phyloP scores from a whole-genome alignment of 2,888 invertebrate species.

The Hylaea fasciaria region DNA sequence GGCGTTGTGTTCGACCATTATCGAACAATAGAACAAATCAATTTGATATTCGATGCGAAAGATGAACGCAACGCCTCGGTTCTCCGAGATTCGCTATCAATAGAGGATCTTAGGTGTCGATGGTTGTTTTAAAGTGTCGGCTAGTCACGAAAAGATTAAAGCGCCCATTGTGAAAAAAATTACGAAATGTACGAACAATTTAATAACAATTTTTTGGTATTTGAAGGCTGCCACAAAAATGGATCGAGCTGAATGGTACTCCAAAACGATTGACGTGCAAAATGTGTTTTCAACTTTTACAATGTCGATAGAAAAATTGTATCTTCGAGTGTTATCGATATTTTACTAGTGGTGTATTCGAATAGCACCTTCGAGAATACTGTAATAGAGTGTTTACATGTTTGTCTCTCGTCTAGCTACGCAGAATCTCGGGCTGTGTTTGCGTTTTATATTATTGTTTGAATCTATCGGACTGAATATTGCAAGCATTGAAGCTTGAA shows the following conservation, averaged over 20 bases:
- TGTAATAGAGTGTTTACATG: conserved; percentile 23
- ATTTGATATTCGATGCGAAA: conserved; percentile 51
- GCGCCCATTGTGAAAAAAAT: conserved; percentile 17
- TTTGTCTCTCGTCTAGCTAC: conserved; percentile 20
- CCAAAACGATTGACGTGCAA: conserved; percentile 30
- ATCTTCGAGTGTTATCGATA: conserved; percentile 23
- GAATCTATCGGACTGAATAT: conserved; percentile 21
- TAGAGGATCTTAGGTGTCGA: conserved; percentile 19
- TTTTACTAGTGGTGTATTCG: conserved; percentile 22
- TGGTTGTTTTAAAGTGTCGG: conserved; percentile 26
- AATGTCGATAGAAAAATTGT: conserved; percentile 45
- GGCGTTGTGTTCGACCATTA: conserved; percentile 55
- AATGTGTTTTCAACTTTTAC: conserved; percentile 42
- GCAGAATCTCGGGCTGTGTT: conserved; percentile 28
- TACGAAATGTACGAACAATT: conserved; percentile 28
- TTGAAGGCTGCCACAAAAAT: conserved; percentile 54
- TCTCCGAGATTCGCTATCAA: conserved; percentile 14
- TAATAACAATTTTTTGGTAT: conserved; percentile 26
- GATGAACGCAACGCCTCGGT: conserved; percentile 36
- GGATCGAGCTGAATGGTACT: conserved; percentile 43
- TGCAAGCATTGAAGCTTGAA: conserved; percentile 10
- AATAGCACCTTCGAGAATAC: conserved; percentile 23
- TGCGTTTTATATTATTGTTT: conserved; percentile 28
- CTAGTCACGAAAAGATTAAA: conserved; percentile 21
- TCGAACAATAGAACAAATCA: conserved; percentile 67